Percentiles rank a stretch among this genome's conserved stretches.
These are phyloP conservation scores for Dendrocincla tyrannina DNA, from an alignment of 2,797 vertebrate genomes.

Conservation along the genomic window DNA sequence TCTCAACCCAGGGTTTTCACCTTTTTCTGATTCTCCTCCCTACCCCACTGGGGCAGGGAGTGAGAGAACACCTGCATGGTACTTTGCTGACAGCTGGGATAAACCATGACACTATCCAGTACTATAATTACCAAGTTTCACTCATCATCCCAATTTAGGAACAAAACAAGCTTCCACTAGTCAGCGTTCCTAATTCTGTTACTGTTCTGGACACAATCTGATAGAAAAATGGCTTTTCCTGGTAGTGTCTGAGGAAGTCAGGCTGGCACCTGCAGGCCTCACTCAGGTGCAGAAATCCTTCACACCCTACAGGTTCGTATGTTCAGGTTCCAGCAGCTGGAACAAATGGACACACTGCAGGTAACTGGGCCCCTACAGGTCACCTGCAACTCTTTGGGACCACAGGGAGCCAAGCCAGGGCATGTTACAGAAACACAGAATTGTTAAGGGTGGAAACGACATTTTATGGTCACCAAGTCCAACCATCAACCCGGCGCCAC, in stretches of 20 bases:
- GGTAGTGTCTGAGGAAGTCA: background rate
- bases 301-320: fast-evolving
- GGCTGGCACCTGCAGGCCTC: fast-evolving
- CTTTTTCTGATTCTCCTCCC: background rate
- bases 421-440: background rate
- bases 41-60: fast-evolving
- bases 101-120: background rate
- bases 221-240: background rate
- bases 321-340: background rate
- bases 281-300: fast-evolving
- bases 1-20: background rate
- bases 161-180: background rate
- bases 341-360: fast-evolving
- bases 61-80: background rate
- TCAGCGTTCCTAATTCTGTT: background rate
- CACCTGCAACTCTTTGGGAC: background rate
- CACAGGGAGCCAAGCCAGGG: background rate
- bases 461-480: background rate
- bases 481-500: background rate
- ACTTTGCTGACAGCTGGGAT: background rate
- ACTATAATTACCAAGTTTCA: background rate
- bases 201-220: background rate
- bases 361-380: fast-evolving
- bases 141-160: background rate
- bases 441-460: background rate